Evolutionary conservation across 2,888 invertebrate genomes (phyloP).

Genomic region (Poecilus cupreus): DNA sequence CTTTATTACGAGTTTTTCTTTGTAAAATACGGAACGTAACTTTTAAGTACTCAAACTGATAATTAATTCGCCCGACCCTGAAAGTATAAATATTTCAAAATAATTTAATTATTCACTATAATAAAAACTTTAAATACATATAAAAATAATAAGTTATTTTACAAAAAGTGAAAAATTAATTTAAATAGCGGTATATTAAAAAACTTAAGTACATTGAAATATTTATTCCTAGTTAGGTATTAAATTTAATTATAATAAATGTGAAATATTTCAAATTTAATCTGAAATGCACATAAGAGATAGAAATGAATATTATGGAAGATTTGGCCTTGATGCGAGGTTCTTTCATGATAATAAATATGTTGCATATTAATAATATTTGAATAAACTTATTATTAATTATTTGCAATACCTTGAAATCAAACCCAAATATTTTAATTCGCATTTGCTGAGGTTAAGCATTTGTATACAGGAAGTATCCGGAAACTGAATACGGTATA

Average conservation of each 20-base stretch:
- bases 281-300: too few species aligned
- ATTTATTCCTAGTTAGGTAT: too few species aligned
- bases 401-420: slow-evolving; percentile 21
- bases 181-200: neutral
- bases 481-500: neutral
- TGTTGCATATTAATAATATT: slow-evolving; percentile 20
- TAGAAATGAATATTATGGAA: too few species aligned
- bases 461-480: neutral
- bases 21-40: too few species aligned
- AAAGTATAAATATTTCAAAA: neutral
- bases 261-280: too few species aligned
- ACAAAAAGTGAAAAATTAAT: neutral
- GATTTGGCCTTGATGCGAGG: neutral
- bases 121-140: neutral
- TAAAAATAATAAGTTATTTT: neutral
- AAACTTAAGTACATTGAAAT: too few species aligned
- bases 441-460: slow-evolving; percentile 5
- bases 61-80: neutral
- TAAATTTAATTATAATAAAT: neutral
- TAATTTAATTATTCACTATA: neutral
- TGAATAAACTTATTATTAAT: slow-evolving; percentile 20
- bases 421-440: slow-evolving; percentile 34
- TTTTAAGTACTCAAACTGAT: neutral
- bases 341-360: neutral
- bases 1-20: too few species aligned